Evolutionary conservation across 2,797 vertebrate genomes (phyloP).

Genomic region (Tenualosa ilisha): DNA sequence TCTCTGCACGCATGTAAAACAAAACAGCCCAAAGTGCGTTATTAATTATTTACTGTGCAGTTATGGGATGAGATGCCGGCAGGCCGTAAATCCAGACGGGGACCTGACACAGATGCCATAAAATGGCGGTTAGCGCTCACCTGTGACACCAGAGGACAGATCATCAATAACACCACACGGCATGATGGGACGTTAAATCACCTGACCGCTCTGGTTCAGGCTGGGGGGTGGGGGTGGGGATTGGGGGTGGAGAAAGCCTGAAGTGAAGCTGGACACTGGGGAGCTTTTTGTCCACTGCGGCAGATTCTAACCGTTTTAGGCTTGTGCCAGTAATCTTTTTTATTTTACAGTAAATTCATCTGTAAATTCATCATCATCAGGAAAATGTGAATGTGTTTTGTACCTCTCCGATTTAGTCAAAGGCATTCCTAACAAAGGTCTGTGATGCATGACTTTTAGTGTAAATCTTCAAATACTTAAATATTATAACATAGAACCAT

Average conservation of each 20-base stretch:
- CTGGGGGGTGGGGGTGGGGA: neutral
- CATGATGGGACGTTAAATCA: conserved; percentile 14
- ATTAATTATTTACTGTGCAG: conserved; percentile 15
- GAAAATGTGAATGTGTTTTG: neutral
- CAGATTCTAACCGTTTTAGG: neutral
- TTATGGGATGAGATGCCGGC: conserved; percentile 1
- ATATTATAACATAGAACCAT: too few relatives aligned
- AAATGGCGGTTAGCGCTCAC: conserved; percentile 25
- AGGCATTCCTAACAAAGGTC: neutral
- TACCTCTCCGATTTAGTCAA: neutral
- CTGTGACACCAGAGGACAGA: conserved; percentile 9
- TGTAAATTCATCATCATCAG: neutral
- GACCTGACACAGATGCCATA: conserved; percentile 4
- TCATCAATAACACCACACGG: conserved; percentile 11
- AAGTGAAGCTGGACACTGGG: neutral
- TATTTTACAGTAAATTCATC: too few relatives aligned
- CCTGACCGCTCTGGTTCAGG: conserved; percentile 8
- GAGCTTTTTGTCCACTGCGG: neutral
- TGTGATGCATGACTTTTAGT: neutral
- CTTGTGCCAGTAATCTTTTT: neutral
- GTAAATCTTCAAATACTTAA: too few relatives aligned
- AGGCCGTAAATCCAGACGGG: neutral
- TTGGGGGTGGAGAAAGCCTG: neutral
- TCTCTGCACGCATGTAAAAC: conserved; percentile 17
- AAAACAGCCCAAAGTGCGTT: conserved; percentile 23